Percentiles rank a stretch among this genome's conserved stretches.
These are phyloP conservation scores for Andrena camellia DNA, from an alignment of 2,888 invertebrate species.

Conservation along the genomic window DNA sequence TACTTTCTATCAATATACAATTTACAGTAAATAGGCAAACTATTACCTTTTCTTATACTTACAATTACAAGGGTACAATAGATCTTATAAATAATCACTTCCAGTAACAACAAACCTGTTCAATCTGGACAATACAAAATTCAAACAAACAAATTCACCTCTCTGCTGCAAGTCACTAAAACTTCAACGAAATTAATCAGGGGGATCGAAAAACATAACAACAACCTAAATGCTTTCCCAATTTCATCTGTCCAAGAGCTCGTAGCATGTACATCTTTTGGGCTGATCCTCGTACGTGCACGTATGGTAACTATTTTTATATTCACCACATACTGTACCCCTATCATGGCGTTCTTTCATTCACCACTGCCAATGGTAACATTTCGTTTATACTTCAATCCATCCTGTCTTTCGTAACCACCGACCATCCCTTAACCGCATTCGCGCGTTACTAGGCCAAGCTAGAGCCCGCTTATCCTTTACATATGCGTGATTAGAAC, in stretches of 20 bases:
- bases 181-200: not conserved
- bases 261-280: constrained; percentile 60
- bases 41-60: no score
- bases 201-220: constrained; percentile 6
- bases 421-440: constrained; percentile 52
- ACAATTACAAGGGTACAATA: no score
- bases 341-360: constrained; percentile 38
- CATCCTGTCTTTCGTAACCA: constrained; percentile 51
- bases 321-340: constrained; percentile 43
- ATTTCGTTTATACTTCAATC: constrained; percentile 41
- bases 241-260: constrained; percentile 26
- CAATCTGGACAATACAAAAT: not conserved
- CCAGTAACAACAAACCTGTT: not conserved
- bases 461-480: constrained; percentile 63
- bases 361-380: constrained; percentile 47
- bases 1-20: no score
- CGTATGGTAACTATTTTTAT: constrained; percentile 61
- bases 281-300: constrained; percentile 65
- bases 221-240: constrained; percentile 26
- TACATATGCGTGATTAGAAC: constrained; percentile 69
- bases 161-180: constrained; percentile 20
- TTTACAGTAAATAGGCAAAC: no score
- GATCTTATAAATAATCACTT: no score
- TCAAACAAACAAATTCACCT: not conserved
- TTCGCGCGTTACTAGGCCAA: constrained; percentile 55